These are phyloP conservation scores for Rhinolophus ferrumequinum DNA, from an alignment of 2,113 vertebrate species.

Conservation along the genomic window DNA sequence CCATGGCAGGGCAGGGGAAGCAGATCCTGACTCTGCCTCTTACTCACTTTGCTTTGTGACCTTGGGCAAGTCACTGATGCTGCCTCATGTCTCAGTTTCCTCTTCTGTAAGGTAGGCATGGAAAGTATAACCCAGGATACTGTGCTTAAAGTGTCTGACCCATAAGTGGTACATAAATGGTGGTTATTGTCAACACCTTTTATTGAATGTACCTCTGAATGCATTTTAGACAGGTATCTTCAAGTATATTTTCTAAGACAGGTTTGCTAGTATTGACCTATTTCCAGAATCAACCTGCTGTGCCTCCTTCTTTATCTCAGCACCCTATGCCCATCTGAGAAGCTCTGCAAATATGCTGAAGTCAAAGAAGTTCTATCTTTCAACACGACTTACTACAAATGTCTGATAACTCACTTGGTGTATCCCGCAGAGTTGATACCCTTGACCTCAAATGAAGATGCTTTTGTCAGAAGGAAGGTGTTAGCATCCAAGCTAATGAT, in stretches of 20 bases:
- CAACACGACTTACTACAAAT: slow-evolving; percentile 34
- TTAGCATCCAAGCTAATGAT: background rate
- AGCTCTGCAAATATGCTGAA: background rate
- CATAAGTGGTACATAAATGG: background rate
- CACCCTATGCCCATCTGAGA: background rate
- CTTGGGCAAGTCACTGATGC: background rate
- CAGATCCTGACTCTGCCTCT: background rate
- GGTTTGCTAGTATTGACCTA: background rate
- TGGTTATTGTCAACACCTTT: background rate
- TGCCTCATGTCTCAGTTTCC: background rate
- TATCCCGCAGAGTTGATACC: background rate
- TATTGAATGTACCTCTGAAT: background rate
- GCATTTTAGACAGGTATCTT: background rate
- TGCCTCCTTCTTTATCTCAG: no score
- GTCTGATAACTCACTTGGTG: background rate
- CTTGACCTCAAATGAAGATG: slow-evolving; percentile 13
- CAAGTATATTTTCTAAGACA: background rate
- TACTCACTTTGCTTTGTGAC: background rate
- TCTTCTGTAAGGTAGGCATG: background rate
- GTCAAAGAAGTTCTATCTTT: slow-evolving; percentile 44
- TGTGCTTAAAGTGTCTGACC: background rate
- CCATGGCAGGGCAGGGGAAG: background rate
- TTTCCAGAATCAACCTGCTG: background rate
- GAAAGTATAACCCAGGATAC: background rate
- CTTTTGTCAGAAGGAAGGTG: slow-evolving; percentile 38